Evolutionary conservation across 2,888 invertebrate species (phyloP), one percentile per base, ranked within the genome.

Genomic region (Temnothorax unifasciatus): DNA sequence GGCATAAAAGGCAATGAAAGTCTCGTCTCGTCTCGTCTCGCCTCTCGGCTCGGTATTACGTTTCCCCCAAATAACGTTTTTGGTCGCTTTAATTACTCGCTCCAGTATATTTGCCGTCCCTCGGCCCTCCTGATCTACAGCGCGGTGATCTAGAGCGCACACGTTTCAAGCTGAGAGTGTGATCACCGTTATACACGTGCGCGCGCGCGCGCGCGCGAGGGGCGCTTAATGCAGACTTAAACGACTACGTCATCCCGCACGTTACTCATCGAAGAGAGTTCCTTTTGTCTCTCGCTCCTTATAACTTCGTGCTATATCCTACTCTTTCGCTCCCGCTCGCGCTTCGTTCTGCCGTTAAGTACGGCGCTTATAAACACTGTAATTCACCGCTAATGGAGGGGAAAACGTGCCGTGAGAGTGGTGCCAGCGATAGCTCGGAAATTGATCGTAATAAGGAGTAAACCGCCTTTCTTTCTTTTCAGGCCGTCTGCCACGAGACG

Each of bases 191-290:
- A 74, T 59, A 73, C 79, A 69, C 68, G 79, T 57, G 57, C 57
- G 29, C 29, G 29, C 44, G 4, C 47, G 47, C 0, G 79, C 57
- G 73, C 73, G 57, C 57, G 59, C 79, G 57, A 54, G 66, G 29
- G 57, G 38, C 85, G 61, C 71, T 63, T 76, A 82, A 82, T 68
- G 88, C 89, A 87, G 83, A 85, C 86, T 90, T 88, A 85, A 89
- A 91, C 85, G 89, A 86, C 88, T 76, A 88, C 90, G 91, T 91
- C 91, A 91, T 90, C 86, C 50, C 38, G 61, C 47, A 88, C 88
- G 88, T 90, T 91, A 90, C 88, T 90, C 88, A 89, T 73, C 85
- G 61, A 79, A 54, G 63, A 63, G 64, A 69, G 66, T 52, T 54
- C 41, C 81, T 59, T 52, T 44, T 81, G 44, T 61, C 59, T 47